Evolutionary conservation across 2,888 invertebrate genomes (phyloP), one percentile per base, ranked within the genome.

Genomic region (Sesia apiformis): DNA sequence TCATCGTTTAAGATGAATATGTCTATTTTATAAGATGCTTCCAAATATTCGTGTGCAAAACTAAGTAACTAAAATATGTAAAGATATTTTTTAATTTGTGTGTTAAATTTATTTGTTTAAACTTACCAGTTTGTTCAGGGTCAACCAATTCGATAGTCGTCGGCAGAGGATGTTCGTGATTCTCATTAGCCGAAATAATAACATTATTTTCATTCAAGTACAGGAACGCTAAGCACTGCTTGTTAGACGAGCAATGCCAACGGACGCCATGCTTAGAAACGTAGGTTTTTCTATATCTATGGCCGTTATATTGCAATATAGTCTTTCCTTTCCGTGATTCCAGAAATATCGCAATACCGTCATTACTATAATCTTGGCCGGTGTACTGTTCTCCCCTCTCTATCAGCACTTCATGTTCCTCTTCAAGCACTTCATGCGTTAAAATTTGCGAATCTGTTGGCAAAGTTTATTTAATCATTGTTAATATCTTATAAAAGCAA

Each of bases 201-300:
- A 84, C 84, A 58, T 83, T 72, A 3, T 72, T 57, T 43, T 78
- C 71, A 56, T 76, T 84, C 40, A 85, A 59, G 56, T 71, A 78
- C 5, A 88, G 58, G 56, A 69, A 81, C 0, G 82, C 84, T 0
- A 63, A 50, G 58, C 88, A 88, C 4, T 69, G 59, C 57, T 78
- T 84, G 43, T 70, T 67, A 3, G 65, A 57, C 0, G 80, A 76
- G 56, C 88, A 88, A 4, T 63, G 69, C 86, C 87, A 88, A 4
- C 80, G 69, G 0, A 66, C 66, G 0, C 85, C 86, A 38, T 66
- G 59, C 57, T 71, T 82, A 1, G 75, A 66, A 53, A 60, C 74
- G 55, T 83, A 80, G 1, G 69, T 68, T 58, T 76, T 83, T 52
- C 76, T 70, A 55, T 84, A 88, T 60, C 77, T 73, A 53, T 76